Percentiles rank a stretch among this genome's conserved stretches.
These are phyloP conservation scores for Sorex araneus DNA, from an alignment of 2,113 vertebrate genomes.

Conservation along the genomic window DNA sequence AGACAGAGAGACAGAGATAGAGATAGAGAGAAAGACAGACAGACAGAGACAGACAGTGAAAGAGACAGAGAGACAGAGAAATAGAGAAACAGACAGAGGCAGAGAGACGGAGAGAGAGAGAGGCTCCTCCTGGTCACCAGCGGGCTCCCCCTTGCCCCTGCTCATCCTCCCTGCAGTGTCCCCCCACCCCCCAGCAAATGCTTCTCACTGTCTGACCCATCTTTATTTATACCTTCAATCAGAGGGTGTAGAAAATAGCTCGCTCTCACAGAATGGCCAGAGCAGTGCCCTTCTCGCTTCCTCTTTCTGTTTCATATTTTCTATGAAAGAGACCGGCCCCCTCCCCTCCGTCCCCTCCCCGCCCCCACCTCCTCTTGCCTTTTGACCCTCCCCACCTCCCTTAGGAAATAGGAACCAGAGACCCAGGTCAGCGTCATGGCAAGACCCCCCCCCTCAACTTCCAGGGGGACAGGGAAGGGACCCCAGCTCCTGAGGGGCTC, in stretches of 20 bases:
- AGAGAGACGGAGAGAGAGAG: not conserved
- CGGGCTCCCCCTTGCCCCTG: not conserved
- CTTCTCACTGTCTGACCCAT: constrained; percentile 58
- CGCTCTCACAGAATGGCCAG: constrained; percentile 45
- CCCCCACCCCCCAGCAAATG: constrained; percentile 24
- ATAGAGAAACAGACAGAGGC: too few species aligned
- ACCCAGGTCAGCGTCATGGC: not conserved
- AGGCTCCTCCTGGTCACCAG: not conserved
- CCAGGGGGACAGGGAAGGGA: constrained; percentile 33
- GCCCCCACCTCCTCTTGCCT: not conserved
- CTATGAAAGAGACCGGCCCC: constrained; percentile 40
- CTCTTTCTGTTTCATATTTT: constrained; percentile 66
- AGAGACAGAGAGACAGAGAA: too few species aligned
- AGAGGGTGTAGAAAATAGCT: constrained; percentile 63
- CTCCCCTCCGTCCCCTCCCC: not conserved
- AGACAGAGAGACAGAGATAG: not conserved
- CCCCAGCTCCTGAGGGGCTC: not conserved
- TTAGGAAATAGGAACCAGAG: constrained; percentile 32
- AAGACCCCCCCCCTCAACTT: not conserved
- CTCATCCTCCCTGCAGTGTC: too few species aligned
- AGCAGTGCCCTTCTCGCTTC: constrained; percentile 33
- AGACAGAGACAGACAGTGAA: too few species aligned
- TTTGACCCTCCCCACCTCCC: not conserved
- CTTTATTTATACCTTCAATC: constrained; percentile 72
- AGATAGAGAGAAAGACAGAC: not conserved